Evolutionary conservation across 2,888 invertebrate genomes (phyloP).

Genomic region (Coenonympha arcania): DNA sequence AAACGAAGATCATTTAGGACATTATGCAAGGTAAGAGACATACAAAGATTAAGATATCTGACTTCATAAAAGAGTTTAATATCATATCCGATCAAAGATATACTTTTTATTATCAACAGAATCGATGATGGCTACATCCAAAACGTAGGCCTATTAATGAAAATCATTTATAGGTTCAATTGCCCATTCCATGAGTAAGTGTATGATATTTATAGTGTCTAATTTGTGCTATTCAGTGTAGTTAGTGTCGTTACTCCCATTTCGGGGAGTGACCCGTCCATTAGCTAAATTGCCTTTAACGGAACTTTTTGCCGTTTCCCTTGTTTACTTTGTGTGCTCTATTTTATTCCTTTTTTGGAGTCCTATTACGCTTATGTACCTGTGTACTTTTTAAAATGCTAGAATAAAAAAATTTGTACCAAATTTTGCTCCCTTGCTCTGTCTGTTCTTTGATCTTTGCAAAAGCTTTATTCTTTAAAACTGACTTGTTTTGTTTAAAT

Average conservation of each 20-base stretch:
- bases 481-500: not conserved
- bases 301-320: conserved; percentile 28
- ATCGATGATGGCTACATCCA: no score
- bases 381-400: not conserved
- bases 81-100: no score
- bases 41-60: no score
- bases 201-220: conserved; percentile 10
- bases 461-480: not conserved
- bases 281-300: conserved; percentile 39
- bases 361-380: no score
- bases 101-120: no score
- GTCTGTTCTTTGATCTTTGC: no score
- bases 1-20: no score
- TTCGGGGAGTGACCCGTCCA: conserved; percentile 29
- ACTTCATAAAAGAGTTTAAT: no score
- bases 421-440: no score
- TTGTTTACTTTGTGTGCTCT: conserved; percentile 26
- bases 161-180: not conserved
- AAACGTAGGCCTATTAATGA: not conserved
- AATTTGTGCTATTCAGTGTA: conserved; percentile 27
- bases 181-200: not conserved
- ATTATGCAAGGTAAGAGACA: no score
- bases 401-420: not conserved
- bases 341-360: not conserved
- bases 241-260: conserved; percentile 29